Conservation (phyloP, 2,888 invertebrate species). For the Epistrophe eligans region DNA sequence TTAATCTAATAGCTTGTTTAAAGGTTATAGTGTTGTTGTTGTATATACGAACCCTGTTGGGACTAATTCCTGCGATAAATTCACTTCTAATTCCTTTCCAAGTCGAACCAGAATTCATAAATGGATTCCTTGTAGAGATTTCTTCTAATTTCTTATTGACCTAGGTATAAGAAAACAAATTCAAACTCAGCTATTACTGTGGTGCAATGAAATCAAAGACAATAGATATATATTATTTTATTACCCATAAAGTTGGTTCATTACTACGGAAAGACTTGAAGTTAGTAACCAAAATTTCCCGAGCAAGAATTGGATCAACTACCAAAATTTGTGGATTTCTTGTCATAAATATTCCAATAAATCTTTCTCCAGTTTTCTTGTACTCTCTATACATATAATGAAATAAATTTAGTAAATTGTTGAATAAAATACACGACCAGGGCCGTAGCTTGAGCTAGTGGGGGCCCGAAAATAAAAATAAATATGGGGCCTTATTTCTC, state of each 20-base stretch:
- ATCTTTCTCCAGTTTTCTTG: conserved; percentile 61
- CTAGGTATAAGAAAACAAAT: background rate
- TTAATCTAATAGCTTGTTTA: background rate
- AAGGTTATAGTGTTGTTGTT: no score
- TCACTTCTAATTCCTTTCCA: conserved; percentile 78
- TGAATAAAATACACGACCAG: no score
- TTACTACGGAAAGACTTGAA: conserved; percentile 77
- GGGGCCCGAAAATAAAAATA: no score
- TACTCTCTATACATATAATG: no score
- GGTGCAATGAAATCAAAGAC: background rate
- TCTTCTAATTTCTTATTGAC: conserved; percentile 75
- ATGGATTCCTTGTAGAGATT: conserved; percentile 78
- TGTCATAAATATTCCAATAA: conserved; percentile 81
- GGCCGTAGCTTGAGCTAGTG: no score
- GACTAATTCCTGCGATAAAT: conserved; percentile 75
- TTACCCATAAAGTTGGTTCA: conserved; percentile 59
- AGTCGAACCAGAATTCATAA: conserved; percentile 78
- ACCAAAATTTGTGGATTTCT: conserved; percentile 79
- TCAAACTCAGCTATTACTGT: no score
- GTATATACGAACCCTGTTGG: conserved; percentile 39
- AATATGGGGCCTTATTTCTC: no score
- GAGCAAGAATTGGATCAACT: conserved; percentile 79
- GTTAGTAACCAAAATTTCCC: conserved; percentile 77
- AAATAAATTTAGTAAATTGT: no score
- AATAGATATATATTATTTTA: background rate